phyloP scores from a whole-genome alignment of 1,140 invertebrate species.

The Leptonema lineaticorne region DNA sequence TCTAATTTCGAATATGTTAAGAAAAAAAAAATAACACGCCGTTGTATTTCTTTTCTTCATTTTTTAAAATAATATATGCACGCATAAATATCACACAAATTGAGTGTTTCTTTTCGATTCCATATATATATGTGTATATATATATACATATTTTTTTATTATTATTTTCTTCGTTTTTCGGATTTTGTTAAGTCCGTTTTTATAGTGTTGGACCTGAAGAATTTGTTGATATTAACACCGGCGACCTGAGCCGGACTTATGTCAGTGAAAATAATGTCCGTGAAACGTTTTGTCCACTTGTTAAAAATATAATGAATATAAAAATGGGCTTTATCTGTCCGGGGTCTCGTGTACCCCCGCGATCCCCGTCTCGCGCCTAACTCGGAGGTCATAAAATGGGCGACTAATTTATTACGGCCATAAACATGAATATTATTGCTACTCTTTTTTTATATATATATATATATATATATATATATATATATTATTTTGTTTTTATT shows the following conservation, averaged over 20 bases:
- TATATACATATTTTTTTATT: not conserved
- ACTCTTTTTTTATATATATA: not conserved
- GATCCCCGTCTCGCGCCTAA: conserved; percentile 45
- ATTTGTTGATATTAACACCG: conserved; percentile 58
- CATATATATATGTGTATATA: not conserved
- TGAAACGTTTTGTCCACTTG: conserved; percentile 57
- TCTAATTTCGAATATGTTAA: no score
- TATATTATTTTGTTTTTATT: not conserved
- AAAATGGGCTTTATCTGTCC: conserved; percentile 51
- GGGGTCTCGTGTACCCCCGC: conserved; percentile 47
- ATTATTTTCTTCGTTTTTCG: not conserved
- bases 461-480: no score
- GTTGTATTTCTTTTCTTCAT: no score
- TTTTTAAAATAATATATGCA: not conserved
- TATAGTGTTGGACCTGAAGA: conserved; percentile 23
- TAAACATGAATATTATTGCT: conserved; percentile 53
- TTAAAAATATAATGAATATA: conserved; percentile 59
- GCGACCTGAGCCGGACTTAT: conserved; percentile 52
- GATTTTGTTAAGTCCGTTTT: conserved; percentile 1
- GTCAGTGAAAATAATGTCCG: conserved; percentile 53
- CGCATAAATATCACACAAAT: not conserved
- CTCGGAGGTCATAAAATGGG: conserved; percentile 55
- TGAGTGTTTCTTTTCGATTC: not conserved
- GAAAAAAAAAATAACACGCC: no score
- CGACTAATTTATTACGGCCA: conserved; percentile 56